A percentile compares a stretch with the other conserved stretches of the same genome.
phyloP scores from a whole-genome alignment of 2,888 invertebrate species.

The Ophion ellenae region DNA sequence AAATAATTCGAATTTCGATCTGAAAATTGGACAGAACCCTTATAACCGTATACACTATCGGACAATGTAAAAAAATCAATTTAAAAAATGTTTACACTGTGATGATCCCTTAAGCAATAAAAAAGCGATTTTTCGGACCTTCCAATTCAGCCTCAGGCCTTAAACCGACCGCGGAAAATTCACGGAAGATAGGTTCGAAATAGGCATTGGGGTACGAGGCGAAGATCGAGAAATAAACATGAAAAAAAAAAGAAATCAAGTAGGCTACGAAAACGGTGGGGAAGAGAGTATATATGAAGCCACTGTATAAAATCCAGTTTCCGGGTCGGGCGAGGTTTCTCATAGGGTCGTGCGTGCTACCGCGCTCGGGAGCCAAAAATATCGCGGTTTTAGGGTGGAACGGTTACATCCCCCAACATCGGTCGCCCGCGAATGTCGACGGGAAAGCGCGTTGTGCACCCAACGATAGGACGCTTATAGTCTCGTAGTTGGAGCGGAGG shows the following conservation, averaged over 20 bases:
- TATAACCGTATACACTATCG: too few relatives aligned
- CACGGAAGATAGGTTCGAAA: conserved; percentile 36
- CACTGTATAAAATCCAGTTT: conserved; percentile 64
- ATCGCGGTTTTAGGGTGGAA: conserved; percentile 46
- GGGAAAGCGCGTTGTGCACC: conserved; percentile 58
- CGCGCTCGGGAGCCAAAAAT: conserved; percentile 29
- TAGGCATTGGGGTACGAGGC: conserved; percentile 17
- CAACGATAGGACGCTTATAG: conserved; percentile 63
- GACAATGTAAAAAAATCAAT: too few relatives aligned
- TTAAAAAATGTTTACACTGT: too few relatives aligned
- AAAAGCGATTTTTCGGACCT: too few relatives aligned
- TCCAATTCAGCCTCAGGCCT: conserved; percentile 33
- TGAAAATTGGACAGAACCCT: too few relatives aligned
- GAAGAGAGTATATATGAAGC: conserved; percentile 49
- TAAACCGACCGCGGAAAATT: conserved; percentile 58
- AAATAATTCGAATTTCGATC: too few relatives aligned
- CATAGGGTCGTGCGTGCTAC: conserved; percentile 61
- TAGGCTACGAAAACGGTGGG: conserved; percentile 12
- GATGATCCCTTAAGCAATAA: too few relatives aligned
- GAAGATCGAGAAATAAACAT: conserved; percentile 36
- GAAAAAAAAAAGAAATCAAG: conserved; percentile 22
- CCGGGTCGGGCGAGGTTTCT: conserved; percentile 56
- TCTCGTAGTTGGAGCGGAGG: conserved; percentile 60
- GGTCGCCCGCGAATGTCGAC: conserved; percentile 47
- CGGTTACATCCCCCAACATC: conserved; percentile 27